These are phyloP conservation scores for Pachypanchax playfairii DNA, from an alignment of 2,113 vertebrate genomes.

Conservation along the genomic window DNA sequence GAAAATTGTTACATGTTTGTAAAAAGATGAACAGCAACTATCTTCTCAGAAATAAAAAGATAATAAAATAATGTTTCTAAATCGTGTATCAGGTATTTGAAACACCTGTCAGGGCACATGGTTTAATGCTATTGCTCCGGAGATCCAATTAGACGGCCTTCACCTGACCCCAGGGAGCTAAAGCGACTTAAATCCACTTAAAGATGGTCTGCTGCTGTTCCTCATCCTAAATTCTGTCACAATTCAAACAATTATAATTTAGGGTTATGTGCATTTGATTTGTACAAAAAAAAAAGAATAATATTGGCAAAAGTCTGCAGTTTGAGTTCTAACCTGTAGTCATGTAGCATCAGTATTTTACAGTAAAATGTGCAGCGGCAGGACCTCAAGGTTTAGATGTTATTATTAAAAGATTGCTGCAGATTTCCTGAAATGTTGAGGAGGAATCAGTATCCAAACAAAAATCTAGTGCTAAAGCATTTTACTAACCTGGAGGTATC, in stretches of 20 bases:
- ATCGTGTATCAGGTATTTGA: slow-evolving; percentile 24
- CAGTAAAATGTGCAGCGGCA: neutral
- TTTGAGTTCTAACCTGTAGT: neutral
- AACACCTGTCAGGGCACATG: slow-evolving; percentile 30
- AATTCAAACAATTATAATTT: slow-evolving; percentile 41
- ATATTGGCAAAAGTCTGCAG: neutral
- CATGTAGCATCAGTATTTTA: too few species aligned
- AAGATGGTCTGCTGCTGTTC: slow-evolving; percentile 54
- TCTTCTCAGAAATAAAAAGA: neutral
- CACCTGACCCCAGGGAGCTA: slow-evolving; percentile 40
- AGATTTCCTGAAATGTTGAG: slow-evolving; percentile 27
- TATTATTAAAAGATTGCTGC: slow-evolving; percentile 21
- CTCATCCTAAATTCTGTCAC: slow-evolving; percentile 41
- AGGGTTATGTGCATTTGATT: neutral
- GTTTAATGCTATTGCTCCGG: slow-evolving; percentile 20
- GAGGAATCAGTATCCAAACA: slow-evolving; percentile 23
- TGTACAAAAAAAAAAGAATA: neutral
- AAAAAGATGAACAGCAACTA: neutral
- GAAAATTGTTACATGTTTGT: neutral
- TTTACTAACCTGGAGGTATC: slow-evolving; percentile 86
- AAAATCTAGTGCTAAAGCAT: slow-evolving; percentile 22
- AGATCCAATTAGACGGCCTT: slow-evolving; percentile 68
- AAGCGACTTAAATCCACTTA: slow-evolving; percentile 59
- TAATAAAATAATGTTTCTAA: slow-evolving; percentile 28
- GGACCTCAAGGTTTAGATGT: neutral